Base-by-base conservation (phyloP, 2,113 vertebrate species). In the Halcyon senegalensis region DNA sequence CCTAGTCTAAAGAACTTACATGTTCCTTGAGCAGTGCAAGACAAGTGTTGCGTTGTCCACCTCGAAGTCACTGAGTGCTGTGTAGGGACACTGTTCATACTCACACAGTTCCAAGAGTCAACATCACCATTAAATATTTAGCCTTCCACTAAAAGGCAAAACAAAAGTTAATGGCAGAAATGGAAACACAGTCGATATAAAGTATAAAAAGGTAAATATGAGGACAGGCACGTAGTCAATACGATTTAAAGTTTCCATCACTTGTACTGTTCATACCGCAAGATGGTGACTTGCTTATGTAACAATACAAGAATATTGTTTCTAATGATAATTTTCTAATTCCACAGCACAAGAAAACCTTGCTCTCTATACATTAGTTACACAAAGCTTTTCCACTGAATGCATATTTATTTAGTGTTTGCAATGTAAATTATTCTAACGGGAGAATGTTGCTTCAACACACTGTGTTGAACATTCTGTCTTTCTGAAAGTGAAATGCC, bases 401-500 rank as follows among this genome's bases (percentile, higher is more conserved):
- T 80, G 78, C 44, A 30, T 83, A 84, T 92, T 94, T 96, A 91
- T 77, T 94, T 74, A 64, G 37, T 69, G n/a, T 70, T 75, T 94
- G 43, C 15, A 58, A 72, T 4, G 9, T 56, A 69, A 83, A 84
- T 94, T 92, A 94, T 89, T 96, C 81, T 97, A 91, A 96, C 87
- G 63, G 60, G 48, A 90, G 15, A 85, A 72, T 85, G 63, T 43
- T 85, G 28, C 85, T 96, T 77, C 87, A 91, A 88, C 19, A 60
- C 59, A 80, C 19, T 39, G 18, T 66, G 89, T 55, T 86, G 30
- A 89, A 80, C 78, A 90, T 95, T 93, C 75, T 68, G 73, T 87
- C 79, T 73, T 82, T 88, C 73, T 88, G 81, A 93, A 93, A 96
- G 62, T 44, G 35, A 94, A 95, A 96, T 96, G 82, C 73, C 69